phyloP scores from a whole-genome alignment of 2,888 invertebrate genomes.

The Dysmachus trigonus region DNA sequence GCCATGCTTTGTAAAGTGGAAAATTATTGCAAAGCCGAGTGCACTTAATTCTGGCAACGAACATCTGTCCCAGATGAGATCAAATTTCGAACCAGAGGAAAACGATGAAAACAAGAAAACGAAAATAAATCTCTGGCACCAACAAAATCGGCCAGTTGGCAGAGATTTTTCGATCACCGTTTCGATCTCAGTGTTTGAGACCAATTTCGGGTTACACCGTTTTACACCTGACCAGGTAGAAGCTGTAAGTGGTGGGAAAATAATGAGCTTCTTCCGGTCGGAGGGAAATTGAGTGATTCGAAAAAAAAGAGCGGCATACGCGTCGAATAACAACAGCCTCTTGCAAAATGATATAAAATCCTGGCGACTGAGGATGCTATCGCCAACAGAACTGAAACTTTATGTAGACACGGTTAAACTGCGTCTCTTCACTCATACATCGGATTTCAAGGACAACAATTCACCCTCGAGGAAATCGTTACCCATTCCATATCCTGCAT shows the following conservation, averaged over 20 bases:
- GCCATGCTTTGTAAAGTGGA: conserved; percentile 29
- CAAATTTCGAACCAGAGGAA: conserved; percentile 24
- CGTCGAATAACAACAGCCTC: neutral
- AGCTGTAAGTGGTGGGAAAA: neutral
- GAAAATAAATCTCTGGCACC: neutral
- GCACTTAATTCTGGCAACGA: conserved; percentile 34
- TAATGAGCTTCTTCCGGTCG: neutral
- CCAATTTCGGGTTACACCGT: conserved; percentile 3
- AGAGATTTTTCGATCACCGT: neutral
- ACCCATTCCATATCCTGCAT: neutral
- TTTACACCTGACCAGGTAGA: conserved; percentile 4
- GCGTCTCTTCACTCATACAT: neutral
- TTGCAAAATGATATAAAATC: neutral
- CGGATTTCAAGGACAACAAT: neutral
- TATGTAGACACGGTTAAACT: neutral
- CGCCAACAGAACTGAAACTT: neutral
- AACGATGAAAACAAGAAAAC: neutral
- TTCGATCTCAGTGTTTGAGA: neutral
- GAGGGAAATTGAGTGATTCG: neutral
- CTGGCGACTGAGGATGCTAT: neutral
- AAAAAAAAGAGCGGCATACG: neutral
- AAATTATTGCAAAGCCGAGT: conserved; percentile 32
- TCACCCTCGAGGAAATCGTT: neutral
- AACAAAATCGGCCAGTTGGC: neutral
- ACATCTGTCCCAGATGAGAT: conserved; percentile 34